Evolutionary conservation across 2,113 vertebrate genomes (phyloP), one percentile per base, ranked within the genome.

Genomic region (Haplotaxodon microlepis): DNA sequence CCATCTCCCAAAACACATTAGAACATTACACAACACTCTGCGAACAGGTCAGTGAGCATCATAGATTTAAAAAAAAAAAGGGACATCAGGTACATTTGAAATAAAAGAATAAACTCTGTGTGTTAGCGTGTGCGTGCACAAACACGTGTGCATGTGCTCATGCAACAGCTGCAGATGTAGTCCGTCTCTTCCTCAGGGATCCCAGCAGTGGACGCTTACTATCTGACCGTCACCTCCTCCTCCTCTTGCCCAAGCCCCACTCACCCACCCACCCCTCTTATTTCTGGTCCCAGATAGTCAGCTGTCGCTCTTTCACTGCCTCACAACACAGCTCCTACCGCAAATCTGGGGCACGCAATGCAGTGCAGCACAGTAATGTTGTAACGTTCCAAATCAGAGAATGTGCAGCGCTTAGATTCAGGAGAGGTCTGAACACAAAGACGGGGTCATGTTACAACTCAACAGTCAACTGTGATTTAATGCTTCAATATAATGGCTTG

Each of bases 281-380:
- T 63, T 81, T 83, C 66, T 56, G 63, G 69, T 84, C 86, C 61
- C 76, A 57, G 90, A 71, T 84, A 66, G 90, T 94, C 96, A 96
- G 95, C 96, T 96, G 96, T 93, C 85, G 17, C 87, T 92, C 94
- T 95, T 95, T 89, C 93, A 92, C 88, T 87, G 89, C 63, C 82
- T 81, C 80, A 61, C 79, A 78, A 73, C 59, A 80, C 61, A 6
- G 34, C 82, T 91, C 84, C 80, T 82, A 13, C 53, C 86, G 24
- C 73, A 86, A 90, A 95, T 94, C 89, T 95, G 92, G 94, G 92
- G 1, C 93, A 89, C 27, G 80, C 66, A 56, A 85, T 82, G 91
- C 63, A 87, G 82, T 57, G 50, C 80, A 63, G 86, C 73, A 40
- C 45, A 38, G 45, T 38, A 38, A 38, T 6, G 4, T 83, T 69